Percentiles rank a stretch among this genome's conserved stretches.
Evolutionary conservation across 2,113 vertebrate species (phyloP).

Genomic region (Nerophis ophidion): DNA sequence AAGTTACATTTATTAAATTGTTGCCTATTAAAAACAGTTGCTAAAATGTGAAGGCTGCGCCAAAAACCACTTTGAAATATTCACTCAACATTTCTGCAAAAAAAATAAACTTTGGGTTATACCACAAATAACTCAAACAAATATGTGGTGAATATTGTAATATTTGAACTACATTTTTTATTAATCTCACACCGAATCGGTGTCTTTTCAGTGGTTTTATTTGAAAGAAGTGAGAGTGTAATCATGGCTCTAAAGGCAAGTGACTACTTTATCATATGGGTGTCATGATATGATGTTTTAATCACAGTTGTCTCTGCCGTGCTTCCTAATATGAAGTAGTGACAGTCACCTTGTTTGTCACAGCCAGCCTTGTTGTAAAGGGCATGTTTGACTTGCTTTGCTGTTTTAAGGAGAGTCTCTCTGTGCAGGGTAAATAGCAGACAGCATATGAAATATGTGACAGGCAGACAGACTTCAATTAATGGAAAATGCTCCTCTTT

Average conservation of each 20-base stretch:
- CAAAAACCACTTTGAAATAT: too few species aligned
- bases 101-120: too few species aligned
- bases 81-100: too few species aligned
- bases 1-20: too few species aligned
- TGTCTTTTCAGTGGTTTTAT: constrained; percentile 29
- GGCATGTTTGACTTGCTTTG: constrained; percentile 74
- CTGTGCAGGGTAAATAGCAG: constrained; percentile 89
- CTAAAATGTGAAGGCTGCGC: too few species aligned
- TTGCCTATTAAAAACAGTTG: too few species aligned
- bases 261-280: constrained; percentile 43
- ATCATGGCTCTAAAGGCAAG: constrained; percentile 38
- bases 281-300: constrained; percentile 58
- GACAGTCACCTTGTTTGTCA: constrained; percentile 62
- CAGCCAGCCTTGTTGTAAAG: constrained; percentile 62
- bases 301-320: constrained; percentile 47
- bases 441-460: constrained; percentile 79
- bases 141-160: too few species aligned
- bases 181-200: neutral
- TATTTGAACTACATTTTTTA: too few species aligned
- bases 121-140: too few species aligned
- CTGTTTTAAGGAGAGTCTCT: constrained; percentile 76
- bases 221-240: constrained; percentile 15
- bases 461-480: constrained; percentile 82
- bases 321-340: constrained; percentile 62
- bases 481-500: constrained; percentile 83